Base-by-base conservation (phyloP, 2,113 vertebrate genomes). In the Dromaius novaehollandiae region DNA sequence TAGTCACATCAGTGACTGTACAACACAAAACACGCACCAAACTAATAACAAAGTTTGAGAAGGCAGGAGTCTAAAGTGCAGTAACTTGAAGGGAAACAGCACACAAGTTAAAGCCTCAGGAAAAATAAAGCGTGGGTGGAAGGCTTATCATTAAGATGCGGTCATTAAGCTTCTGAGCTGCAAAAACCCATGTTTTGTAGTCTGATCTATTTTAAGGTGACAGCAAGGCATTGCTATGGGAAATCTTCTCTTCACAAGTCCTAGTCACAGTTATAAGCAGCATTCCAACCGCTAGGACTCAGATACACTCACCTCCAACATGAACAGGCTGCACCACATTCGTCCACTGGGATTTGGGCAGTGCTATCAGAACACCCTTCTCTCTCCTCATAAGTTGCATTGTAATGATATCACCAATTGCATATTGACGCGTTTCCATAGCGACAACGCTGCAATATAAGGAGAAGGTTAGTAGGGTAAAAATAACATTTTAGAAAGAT, bases 381-480 rank as follows among this genome's bases (percentile, higher is more conserved):
- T 99, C 99, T 92, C 99, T 98, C 55, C 98, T 98, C 99, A 99
- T 99, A 95, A 99, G 98, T 69, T 98, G 99, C 99, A 99, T 99
- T 0, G 99, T 99, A 93, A 99, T 99, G 74, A 94, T 98, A 38
- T 99, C 99, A 78, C 99, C 99, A 40, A 98, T 98, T 46, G 97
- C 97, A 97, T 99, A 99, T 15, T 99, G 99, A 77, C 95, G 99
- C 24, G 99, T 99, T 96, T 99, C 99, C 98, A 99, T 99, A 48
- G 99, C 99, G 97, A 99, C 98, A 95, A 99, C 99, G 94, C 99
- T 99, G 96, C 56, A 95, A 95, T 11, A 78, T 26, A 73, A 15
- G 7, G 50, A 65, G 86, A n/a, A 34, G 51, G 68, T 97, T 15
- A 96, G 58, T 21, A 25, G 36, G 5, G 53, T 11, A 90, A 84